Evolutionary conservation across 2,797 vertebrate genomes (phyloP).

Genomic region (Varecia variegata): DNA sequence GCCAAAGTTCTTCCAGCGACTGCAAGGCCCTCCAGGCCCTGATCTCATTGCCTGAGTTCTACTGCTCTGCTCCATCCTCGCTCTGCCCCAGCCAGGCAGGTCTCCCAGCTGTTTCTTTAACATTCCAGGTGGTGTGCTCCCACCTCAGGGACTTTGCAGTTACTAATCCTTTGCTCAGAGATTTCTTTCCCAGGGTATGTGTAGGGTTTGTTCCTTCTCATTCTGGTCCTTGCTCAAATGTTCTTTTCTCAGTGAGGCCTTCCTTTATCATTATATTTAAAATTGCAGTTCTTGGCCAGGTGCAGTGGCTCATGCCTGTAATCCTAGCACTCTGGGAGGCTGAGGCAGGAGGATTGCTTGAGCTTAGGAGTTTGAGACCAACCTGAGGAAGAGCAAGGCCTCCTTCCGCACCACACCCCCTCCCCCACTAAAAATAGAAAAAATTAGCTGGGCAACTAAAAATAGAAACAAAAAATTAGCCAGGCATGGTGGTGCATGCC

Average conservation of each 20-base stretch:
- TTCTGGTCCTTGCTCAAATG: not conserved
- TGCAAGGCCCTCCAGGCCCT: not conserved
- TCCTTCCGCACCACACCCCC: too few relatives aligned
- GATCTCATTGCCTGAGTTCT: not conserved
- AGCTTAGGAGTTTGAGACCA: too few relatives aligned
- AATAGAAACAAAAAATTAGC: too few relatives aligned
- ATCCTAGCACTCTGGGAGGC: too few relatives aligned
- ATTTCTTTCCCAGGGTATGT: not conserved
- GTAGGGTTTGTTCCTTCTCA: not conserved
- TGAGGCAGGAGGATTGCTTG: too few relatives aligned
- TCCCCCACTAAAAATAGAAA: too few relatives aligned
- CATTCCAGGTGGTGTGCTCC: not conserved
- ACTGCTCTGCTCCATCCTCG: not conserved
- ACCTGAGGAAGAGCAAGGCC: too few relatives aligned
- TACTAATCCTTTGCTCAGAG: not conserved
- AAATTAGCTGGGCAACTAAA: too few relatives aligned
- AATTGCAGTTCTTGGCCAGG: not conserved
- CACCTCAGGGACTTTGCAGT: not conserved
- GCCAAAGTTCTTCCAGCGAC: not conserved
- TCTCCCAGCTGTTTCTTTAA: not conserved
- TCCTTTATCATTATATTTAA: not conserved
- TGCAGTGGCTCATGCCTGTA: too few relatives aligned
- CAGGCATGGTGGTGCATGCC: too few relatives aligned
- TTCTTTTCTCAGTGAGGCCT: not conserved
- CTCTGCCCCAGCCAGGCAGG: not conserved